A percentile compares a stretch with the other conserved stretches of the same genome.
Evolutionary conservation across 2,113 vertebrate species (phyloP).

Genomic region (Marmota flaviventris): DNA sequence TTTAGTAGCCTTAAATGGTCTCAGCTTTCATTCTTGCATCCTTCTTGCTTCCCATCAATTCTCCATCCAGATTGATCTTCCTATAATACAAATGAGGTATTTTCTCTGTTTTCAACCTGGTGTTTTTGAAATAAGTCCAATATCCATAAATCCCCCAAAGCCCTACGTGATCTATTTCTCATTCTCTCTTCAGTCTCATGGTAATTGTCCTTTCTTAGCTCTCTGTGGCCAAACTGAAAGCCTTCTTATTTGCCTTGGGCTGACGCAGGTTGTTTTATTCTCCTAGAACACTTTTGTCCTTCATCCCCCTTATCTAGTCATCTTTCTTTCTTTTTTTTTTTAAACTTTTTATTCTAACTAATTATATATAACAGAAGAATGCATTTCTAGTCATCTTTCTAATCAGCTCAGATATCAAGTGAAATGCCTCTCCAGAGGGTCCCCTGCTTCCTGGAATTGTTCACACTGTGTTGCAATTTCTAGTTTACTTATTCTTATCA

Average conservation of each 20-base stretch:
- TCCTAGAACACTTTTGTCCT: neutral
- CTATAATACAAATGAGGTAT: neutral
- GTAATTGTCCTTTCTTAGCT: neutral
- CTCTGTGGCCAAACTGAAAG: slow-evolving; percentile 4
- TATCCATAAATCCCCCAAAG: neutral
- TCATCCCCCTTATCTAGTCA: neutral
- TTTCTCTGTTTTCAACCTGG: slow-evolving; percentile 31
- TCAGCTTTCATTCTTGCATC: neutral
- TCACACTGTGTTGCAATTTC: slow-evolving; percentile 1
- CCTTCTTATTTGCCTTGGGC: neutral
- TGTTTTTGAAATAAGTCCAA: neutral
- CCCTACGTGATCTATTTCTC: neutral
- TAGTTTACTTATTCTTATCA: neutral
- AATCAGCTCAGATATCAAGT: neutral
- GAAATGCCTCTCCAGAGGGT: neutral
- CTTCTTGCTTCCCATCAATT: neutral
- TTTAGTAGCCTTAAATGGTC: neutral
- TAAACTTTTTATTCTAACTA: too few relatives aligned
- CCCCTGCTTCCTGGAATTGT: neutral
- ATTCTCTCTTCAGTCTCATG: neutral
- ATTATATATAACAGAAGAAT: too few relatives aligned
- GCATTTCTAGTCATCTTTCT: neutral
- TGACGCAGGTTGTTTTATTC: neutral
- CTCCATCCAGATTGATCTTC: neutral
- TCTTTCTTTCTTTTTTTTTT: too few relatives aligned